Conservation (phyloP, 2,797 vertebrate genomes). For the Poecilia wingei region DNA sequence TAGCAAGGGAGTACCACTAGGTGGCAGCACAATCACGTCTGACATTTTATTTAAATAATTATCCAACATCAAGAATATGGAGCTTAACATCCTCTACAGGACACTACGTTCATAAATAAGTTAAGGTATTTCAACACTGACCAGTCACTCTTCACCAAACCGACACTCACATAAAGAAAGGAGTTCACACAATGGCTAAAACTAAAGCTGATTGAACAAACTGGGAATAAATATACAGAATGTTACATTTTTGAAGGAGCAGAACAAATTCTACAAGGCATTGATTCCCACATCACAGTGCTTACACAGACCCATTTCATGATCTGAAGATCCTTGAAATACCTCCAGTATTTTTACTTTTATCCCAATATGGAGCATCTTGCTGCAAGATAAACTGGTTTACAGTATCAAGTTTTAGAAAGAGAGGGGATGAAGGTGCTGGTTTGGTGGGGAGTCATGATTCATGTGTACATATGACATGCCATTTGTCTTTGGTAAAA, state of each 20-base stretch:
- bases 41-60: conserved; percentile 76
- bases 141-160: conserved; percentile 88
- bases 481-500: conserved; percentile 72
- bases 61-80: conserved; percentile 84
- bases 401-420: conserved; percentile 75
- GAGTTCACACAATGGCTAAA: conserved; percentile 74
- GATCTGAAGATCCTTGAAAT: conserved; percentile 61
- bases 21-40: conserved; percentile 88
- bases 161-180: conserved; percentile 83
- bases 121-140: conserved; percentile 91
- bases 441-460: conserved; percentile 56
- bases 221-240: conserved; percentile 47
- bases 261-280: conserved; percentile 38
- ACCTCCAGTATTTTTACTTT: conserved; percentile 62
- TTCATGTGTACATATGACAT: conserved; percentile 43
- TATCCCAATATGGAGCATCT: conserved; percentile 67
- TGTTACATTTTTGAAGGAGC: conserved; percentile 35
- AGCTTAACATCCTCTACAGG: conserved; percentile 89
- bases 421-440: conserved; percentile 48
- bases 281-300: conserved; percentile 46
- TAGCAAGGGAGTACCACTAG: conserved; percentile 85
- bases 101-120: conserved; percentile 91
- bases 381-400: conserved; percentile 22
- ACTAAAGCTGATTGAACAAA: conserved; percentile 42
- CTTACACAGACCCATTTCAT: conserved; percentile 45